These are phyloP conservation scores for Rhagium mordax DNA, from an alignment of 2,888 invertebrate genomes.

Conservation along the genomic window DNA sequence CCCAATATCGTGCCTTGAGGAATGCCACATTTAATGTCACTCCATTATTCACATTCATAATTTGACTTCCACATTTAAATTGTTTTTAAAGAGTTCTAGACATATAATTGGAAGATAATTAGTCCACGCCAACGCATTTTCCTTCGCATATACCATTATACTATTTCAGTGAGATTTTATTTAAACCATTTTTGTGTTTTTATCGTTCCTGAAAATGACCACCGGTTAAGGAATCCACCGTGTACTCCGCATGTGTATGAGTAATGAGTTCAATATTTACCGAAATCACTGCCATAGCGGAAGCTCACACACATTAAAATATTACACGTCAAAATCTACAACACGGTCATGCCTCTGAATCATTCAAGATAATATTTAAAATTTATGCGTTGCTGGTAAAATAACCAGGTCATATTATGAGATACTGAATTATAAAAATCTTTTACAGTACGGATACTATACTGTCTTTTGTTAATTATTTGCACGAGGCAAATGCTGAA, in stretches of 20 bases:
- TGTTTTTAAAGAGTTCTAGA: too few relatives aligned
- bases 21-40: too few relatives aligned
- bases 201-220: background rate
- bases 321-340: conserved; percentile 36
- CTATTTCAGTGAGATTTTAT: background rate
- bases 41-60: too few relatives aligned
- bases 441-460: background rate
- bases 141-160: too few relatives aligned
- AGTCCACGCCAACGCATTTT: too few relatives aligned
- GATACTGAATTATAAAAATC: conserved; percentile 15
- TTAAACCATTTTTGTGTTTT: background rate
- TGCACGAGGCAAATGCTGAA: background rate
- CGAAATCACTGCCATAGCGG: conserved; percentile 51
- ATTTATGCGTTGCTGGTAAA: conserved; percentile 16
- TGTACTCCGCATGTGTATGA: conserved; percentile 55
- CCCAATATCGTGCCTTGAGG: too few relatives aligned
- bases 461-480: background rate
- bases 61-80: too few relatives aligned
- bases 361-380: conserved; percentile 36
- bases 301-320: conserved; percentile 33
- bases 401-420: conserved; percentile 6
- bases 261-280: conserved; percentile 65
- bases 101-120: too few relatives aligned
- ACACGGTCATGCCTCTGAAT: conserved; percentile 37
- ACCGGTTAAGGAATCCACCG: background rate